Percentiles rank a stretch among this genome's conserved stretches.
Evolutionary conservation across 2,888 invertebrate genomes (phyloP).

Genomic region (Anthophora plumipes): DNA sequence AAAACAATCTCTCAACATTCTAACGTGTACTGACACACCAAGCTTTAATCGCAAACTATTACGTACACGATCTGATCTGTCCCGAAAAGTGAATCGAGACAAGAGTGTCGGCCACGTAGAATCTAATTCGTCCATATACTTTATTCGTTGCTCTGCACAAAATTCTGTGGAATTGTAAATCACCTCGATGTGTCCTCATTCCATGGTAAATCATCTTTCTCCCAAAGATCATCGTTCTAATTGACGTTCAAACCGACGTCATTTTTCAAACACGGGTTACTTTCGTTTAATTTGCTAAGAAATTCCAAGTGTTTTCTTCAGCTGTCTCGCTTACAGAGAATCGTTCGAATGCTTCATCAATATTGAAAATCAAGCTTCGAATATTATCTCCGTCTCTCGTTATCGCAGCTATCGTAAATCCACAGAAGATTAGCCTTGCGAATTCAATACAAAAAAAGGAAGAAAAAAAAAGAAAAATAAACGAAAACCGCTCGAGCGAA

Average conservation of each 20-base stretch:
- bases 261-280: constrained; percentile 6
- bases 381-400: background rate
- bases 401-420: background rate
- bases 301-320: constrained; percentile 27
- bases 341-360: too few relatives aligned
- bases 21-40: constrained; percentile 15
- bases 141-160: constrained; percentile 30
- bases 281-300: constrained; percentile 9
- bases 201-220: constrained; percentile 16
- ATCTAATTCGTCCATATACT: background rate
- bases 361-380: background rate
- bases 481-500: constrained; percentile 30
- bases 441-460: constrained; percentile 44
- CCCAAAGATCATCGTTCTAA: background rate
- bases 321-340: constrained; percentile 1
- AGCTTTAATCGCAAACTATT: background rate
- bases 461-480: too few relatives aligned
- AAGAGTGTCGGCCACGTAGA: constrained; percentile 28
- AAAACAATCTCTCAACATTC: constrained; percentile 8
- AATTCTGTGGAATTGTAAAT: constrained; percentile 3
- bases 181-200: constrained; percentile 34
- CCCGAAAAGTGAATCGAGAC: constrained; percentile 24
- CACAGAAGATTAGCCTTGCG: background rate
- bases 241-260: background rate
- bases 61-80: constrained; percentile 32